A percentile compares a stretch with the other conserved stretches of the same genome.
Evolutionary conservation across 2,797 vertebrate species (phyloP).

Genomic region (Gymnothorax javanicus): DNA sequence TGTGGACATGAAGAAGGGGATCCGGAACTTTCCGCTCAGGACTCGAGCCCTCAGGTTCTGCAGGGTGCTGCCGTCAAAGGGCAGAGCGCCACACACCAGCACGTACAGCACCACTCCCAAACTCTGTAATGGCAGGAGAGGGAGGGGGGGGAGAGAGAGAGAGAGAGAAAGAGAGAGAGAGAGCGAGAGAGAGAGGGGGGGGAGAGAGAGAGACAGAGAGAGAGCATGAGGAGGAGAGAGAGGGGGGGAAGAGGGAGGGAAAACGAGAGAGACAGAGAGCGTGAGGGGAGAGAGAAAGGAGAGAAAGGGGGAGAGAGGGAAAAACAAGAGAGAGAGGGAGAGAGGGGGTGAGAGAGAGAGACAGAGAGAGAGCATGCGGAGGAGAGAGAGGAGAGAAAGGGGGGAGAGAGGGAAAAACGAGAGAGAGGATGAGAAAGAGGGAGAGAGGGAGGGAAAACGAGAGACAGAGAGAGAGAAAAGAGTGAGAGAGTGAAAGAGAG

Average conservation of each 20-base stretch:
- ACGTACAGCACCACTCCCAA: slow-evolving; percentile 96
- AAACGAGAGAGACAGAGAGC: too few relatives aligned
- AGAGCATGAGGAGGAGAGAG: background rate
- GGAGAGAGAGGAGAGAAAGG: background rate
- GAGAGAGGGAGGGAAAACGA: background rate
- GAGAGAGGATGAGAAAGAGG: background rate
- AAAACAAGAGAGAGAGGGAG: too few relatives aligned
- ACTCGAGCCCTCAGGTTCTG: slow-evolving; percentile 95
- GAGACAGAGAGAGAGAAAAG: background rate
- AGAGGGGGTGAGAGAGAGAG: too few relatives aligned
- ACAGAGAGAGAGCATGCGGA: too few relatives aligned
- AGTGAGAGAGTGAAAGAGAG: too few relatives aligned
- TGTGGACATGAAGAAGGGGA: slow-evolving; percentile 99
- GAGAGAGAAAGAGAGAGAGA: background rate
- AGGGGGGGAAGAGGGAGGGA: background rate
- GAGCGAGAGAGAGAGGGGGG: background rate
- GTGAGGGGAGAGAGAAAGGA: too few relatives aligned
- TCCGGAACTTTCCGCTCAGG: slow-evolving; percentile 96
- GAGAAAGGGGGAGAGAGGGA: too few relatives aligned
- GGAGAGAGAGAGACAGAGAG: background rate
- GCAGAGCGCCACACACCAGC: slow-evolving; percentile 93
- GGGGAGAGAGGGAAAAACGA: too few relatives aligned
- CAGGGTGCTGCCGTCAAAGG: slow-evolving; percentile 96
- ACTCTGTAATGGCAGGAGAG: slow-evolving; percentile 70
- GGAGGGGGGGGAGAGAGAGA: too few relatives aligned